Evolutionary conservation across 2,888 invertebrate genomes (phyloP).

Genomic region (Prenolepis imparis): DNA sequence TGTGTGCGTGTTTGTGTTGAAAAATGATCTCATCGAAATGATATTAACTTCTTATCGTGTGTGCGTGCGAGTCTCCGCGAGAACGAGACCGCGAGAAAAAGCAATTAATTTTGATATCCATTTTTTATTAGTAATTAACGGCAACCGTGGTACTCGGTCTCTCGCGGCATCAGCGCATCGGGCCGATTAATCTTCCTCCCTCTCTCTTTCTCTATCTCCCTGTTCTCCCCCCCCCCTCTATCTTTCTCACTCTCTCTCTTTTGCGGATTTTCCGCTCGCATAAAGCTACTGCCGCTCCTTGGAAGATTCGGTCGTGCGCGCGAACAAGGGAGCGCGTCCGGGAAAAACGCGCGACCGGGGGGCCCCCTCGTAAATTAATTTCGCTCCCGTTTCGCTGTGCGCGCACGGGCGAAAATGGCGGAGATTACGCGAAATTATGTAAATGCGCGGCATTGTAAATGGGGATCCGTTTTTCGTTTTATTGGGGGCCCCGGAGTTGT

Average conservation of each 20-base stretch:
- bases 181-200: slow-evolving; percentile 45
- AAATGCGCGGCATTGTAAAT: slow-evolving; percentile 84
- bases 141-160: slow-evolving; percentile 10
- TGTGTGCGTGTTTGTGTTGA: background rate
- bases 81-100: background rate
- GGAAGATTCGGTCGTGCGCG: slow-evolving; percentile 44
- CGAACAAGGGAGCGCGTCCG: slow-evolving; percentile 31
- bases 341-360: slow-evolving; percentile 40
- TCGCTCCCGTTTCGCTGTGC: slow-evolving; percentile 53
- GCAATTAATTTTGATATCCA: slow-evolving; percentile 41
- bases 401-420: slow-evolving; percentile 81
- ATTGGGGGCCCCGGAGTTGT: slow-evolving; percentile 75
- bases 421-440: slow-evolving; percentile 86
- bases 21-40: background rate
- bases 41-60: slow-evolving; percentile 8
- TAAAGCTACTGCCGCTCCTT: slow-evolving; percentile 29
- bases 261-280: slow-evolving; percentile 47
- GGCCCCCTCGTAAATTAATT: slow-evolving; percentile 74
- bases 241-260: background rate
- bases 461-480: slow-evolving; percentile 84
- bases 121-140: slow-evolving; percentile 50
- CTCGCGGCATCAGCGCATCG: slow-evolving; percentile 31
- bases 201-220: background rate
- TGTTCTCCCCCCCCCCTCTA: background rate
- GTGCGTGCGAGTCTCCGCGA: background rate